Evolutionary conservation across 1,140 invertebrate species (phyloP).

Genomic region (Nasonia vitripennis): DNA sequence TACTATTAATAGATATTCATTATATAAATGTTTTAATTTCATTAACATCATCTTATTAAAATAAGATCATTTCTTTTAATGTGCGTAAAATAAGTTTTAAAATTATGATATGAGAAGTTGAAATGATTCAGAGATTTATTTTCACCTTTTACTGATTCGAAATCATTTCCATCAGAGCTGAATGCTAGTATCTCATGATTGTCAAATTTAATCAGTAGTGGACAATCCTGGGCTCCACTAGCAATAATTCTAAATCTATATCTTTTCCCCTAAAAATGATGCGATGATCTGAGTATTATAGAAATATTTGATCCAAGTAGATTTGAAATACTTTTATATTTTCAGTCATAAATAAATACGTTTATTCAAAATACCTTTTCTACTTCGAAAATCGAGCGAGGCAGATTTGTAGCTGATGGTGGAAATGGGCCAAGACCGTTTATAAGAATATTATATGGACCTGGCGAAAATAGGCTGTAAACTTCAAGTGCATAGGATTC

Average conservation of each 20-base stretch:
- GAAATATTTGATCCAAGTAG: no score
- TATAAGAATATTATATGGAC: constrained; percentile 84
- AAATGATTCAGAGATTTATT: neutral
- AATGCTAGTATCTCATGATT: constrained; percentile 87
- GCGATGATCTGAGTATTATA: neutral
- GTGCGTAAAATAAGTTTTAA: no score
- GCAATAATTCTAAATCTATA: constrained; percentile 92
- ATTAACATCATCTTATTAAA: no score
- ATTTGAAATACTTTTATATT: no score
- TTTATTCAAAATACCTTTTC: neutral
- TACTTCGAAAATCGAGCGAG: neutral
- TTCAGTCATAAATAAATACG: no score
- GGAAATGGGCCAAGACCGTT: constrained; percentile 81
- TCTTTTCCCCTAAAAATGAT: constrained; percentile 77
- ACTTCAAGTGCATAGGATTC: constrained; percentile 84
- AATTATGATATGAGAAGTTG: no score
- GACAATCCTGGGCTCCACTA: constrained; percentile 91
- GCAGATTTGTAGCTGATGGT: neutral
- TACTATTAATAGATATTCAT: no score
- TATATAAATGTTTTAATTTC: no score
- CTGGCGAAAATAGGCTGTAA: constrained; percentile 73
- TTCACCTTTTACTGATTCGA: neutral
- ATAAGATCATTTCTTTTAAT: no score
- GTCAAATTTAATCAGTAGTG: constrained; percentile 89
- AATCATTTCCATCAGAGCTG: constrained; percentile 86